phyloP scores from a whole-genome alignment of 2,888 invertebrate species.

The Scaptomyza reducta region DNA sequence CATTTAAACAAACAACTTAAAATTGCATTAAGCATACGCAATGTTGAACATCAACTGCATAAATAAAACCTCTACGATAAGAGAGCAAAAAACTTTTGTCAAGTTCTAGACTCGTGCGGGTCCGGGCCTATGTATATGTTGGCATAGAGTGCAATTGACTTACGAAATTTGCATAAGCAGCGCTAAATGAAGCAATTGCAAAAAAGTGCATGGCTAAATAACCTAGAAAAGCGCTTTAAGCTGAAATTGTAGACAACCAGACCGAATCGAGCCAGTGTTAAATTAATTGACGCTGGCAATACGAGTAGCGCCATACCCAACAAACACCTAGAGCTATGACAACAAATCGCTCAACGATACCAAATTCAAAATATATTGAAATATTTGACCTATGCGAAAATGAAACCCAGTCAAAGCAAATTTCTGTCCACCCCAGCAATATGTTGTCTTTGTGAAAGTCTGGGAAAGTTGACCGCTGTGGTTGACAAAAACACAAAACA shows the following conservation, averaged over 20 bases:
- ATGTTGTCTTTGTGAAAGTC: constrained; percentile 36
- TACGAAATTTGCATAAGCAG: constrained; percentile 51
- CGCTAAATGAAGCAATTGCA: constrained; percentile 42
- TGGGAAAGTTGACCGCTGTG: constrained; percentile 46
- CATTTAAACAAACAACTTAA: not conserved
- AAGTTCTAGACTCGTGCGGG: constrained; percentile 35
- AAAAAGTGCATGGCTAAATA: constrained; percentile 49
- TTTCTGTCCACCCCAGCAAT: constrained; percentile 57
- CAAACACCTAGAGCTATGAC: constrained; percentile 43
- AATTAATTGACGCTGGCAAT: constrained; percentile 25
- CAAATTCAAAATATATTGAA: constrained; percentile 21
- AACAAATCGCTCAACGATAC: constrained; percentile 43
- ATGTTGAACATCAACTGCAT: constrained; percentile 5
- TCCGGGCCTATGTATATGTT: constrained; percentile 21
- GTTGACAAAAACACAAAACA: not conserved
- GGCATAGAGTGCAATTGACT: constrained; percentile 3
- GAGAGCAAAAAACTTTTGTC: constrained; percentile 21
- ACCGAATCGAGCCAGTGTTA: constrained; percentile 24
- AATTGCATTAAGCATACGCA: constrained; percentile 39
- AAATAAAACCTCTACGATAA: not conserved
- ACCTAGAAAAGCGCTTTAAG: constrained; percentile 63
- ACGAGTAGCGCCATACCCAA: constrained; percentile 45
- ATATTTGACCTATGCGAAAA: constrained; percentile 71
- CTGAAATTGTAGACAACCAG: constrained; percentile 64
- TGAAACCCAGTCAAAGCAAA: constrained; percentile 13